Evolutionary conservation across 2,888 invertebrate species (phyloP).

Genomic region (Lordiphosa andalusiaca): DNA sequence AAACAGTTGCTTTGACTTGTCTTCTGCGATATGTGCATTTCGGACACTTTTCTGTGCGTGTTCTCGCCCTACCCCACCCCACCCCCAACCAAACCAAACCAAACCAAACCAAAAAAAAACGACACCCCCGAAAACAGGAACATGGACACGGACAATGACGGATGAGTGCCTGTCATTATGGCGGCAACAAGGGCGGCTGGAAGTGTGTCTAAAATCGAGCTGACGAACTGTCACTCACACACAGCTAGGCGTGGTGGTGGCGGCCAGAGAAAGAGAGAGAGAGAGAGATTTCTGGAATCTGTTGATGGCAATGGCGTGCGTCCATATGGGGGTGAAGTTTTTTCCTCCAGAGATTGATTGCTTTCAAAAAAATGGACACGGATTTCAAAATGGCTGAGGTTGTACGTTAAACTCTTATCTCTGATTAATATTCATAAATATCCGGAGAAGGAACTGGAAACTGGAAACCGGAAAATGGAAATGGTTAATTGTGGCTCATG

Average conservation of each 20-base stretch:
- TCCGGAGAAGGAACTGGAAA: constrained; percentile 35
- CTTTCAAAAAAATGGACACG: constrained; percentile 48
- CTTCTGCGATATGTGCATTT: constrained; percentile 58
- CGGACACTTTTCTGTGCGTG: constrained; percentile 58
- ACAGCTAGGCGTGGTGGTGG: constrained; percentile 9
- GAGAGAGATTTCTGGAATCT: constrained; percentile 30
- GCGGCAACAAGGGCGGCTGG: constrained; percentile 48
- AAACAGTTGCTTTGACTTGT: constrained; percentile 68
- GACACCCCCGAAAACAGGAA: constrained; percentile 3
- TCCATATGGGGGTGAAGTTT: constrained; percentile 25
- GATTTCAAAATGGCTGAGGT: constrained; percentile 14
- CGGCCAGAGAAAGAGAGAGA: no score
- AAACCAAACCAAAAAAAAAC: constrained; percentile 28
- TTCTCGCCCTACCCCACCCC: constrained; percentile 4
- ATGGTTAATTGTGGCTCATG: constrained; percentile 69
- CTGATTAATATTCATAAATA: constrained; percentile 73
- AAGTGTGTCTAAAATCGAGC: constrained; percentile 65
- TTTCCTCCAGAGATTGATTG: constrained; percentile 56
- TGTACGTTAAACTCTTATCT: constrained; percentile 10
- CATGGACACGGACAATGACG: constrained; percentile 65
- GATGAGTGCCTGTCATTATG: constrained; percentile 69
- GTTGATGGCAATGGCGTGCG: constrained; percentile 50
- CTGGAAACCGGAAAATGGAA: constrained; percentile 73
- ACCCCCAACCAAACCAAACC: constrained; percentile 2
- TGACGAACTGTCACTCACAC: constrained; percentile 69